These are phyloP conservation scores for Mesaphorura yosii DNA, from an alignment of 1,140 invertebrate genomes.

Conservation along the genomic window DNA sequence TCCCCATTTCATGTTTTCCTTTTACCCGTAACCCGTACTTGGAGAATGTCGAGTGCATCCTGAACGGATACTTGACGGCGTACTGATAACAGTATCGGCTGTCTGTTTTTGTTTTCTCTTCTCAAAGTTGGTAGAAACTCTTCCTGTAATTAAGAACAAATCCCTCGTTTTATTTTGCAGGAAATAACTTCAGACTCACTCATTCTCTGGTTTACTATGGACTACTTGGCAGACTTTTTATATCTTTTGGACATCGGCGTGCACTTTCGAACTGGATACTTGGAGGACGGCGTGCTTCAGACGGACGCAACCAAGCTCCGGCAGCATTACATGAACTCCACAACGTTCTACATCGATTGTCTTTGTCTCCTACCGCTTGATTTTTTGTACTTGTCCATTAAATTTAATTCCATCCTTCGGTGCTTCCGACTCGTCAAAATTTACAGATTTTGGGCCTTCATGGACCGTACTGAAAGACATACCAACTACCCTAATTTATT, in stretches of 20 bases:
- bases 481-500: conserved; percentile 98
- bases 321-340: conserved; percentile 97
- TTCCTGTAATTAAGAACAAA: too few species aligned
- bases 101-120: too few species aligned
- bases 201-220: conserved; percentile 88
- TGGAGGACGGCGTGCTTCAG: conserved; percentile 91
- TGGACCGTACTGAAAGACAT: conserved; percentile 94
- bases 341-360: conserved; percentile 97
- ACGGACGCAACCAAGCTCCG: conserved; percentile 85
- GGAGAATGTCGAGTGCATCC: too few species aligned
- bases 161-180: too few species aligned
- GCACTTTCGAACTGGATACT: conserved; percentile 91
- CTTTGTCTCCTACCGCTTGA: conserved; percentile 92
- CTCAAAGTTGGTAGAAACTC: too few species aligned
- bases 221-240: conserved; percentile 91
- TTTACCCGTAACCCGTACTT: too few species aligned
- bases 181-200: conserved; percentile 61
- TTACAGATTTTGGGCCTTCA: conserved; percentile 95
- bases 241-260: conserved; percentile 93
- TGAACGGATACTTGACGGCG: too few species aligned
- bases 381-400: conserved; percentile 94
- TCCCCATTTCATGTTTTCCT: too few species aligned
- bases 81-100: too few species aligned
- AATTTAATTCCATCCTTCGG: conserved; percentile 92
- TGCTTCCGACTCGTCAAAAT: conserved; percentile 96